Percentiles rank a stretch among this genome's conserved stretches.
Evolutionary conservation across 2,797 vertebrate species (phyloP).

Genomic region (Cyclopterus lumpus): DNA sequence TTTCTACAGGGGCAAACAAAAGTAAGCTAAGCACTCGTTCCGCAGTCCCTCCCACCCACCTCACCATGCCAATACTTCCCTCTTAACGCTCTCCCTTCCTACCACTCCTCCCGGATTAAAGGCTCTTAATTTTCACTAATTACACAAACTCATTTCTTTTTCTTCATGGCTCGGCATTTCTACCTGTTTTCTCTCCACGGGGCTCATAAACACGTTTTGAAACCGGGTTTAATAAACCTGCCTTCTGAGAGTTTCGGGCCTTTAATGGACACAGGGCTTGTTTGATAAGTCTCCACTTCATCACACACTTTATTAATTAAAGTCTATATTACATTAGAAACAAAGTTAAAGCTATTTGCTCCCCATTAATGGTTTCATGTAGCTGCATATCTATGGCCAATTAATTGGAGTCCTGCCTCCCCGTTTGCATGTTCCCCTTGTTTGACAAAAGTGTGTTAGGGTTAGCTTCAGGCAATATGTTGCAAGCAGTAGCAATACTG

Average conservation of each 20-base stretch:
- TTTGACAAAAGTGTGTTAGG: slow-evolving; percentile 69
- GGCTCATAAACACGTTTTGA: slow-evolving; percentile 83
- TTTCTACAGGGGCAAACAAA: slow-evolving; percentile 83
- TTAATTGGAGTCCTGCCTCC: slow-evolving; percentile 79
- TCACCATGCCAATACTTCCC: slow-evolving; percentile 62
- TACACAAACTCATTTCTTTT: slow-evolving; percentile 86
- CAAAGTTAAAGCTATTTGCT: slow-evolving; percentile 87
- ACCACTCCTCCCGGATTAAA: slow-evolving; percentile 80
- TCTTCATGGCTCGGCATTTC: slow-evolving; percentile 84
- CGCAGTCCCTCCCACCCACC: slow-evolving; percentile 70
- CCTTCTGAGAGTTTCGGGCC: slow-evolving; percentile 81
- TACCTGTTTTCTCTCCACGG: slow-evolving; percentile 74
- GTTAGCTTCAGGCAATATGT: slow-evolving; percentile 58
- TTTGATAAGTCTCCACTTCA: slow-evolving; percentile 89
- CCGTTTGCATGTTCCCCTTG: slow-evolving; percentile 72
- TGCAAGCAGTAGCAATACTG: slow-evolving; percentile 47
- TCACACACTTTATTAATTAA: slow-evolving; percentile 89
- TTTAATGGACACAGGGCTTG: slow-evolving; percentile 86
- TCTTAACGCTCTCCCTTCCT: slow-evolving; percentile 48
- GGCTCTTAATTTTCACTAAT: slow-evolving; percentile 88
- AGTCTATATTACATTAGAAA: slow-evolving; percentile 86
- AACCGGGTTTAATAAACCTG: slow-evolving; percentile 84
- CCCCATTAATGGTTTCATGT: slow-evolving; percentile 84
- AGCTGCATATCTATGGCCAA: slow-evolving; percentile 84
- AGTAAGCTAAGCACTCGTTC: slow-evolving; percentile 69